Conservation (phyloP, 2,113 vertebrate genomes). For the Actenoides hombroni region DNA sequence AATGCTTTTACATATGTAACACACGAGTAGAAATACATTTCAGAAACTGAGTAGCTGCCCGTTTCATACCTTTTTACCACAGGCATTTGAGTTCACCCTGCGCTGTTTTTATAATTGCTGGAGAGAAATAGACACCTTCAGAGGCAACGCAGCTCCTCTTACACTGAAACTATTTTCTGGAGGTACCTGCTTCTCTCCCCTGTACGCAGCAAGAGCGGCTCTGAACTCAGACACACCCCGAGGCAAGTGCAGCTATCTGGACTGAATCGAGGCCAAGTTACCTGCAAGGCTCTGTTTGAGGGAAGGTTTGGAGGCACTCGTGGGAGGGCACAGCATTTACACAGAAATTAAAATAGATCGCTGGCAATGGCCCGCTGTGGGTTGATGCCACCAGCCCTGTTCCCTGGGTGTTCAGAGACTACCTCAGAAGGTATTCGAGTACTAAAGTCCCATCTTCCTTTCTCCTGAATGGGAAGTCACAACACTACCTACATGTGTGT, state of each 20-base stretch:
- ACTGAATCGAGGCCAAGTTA: background rate
- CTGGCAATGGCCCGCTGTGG: background rate
- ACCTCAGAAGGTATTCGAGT: background rate
- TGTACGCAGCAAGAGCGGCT: background rate
- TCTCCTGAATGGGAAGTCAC: background rate
- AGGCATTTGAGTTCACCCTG: background rate
- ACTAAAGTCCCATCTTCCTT: background rate
- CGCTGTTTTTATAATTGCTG: background rate
- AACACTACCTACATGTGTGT: background rate
- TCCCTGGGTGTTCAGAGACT: background rate
- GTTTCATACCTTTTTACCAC: constrained; percentile 9
- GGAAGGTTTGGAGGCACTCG: background rate
- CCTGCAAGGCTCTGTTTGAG: background rate
- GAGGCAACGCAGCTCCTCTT: background rate
- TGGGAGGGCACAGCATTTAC: background rate
- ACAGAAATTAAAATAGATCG: background rate
- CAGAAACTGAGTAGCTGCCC: background rate
- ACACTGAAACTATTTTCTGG: background rate
- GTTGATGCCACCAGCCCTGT: background rate
- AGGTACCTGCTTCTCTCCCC: background rate
- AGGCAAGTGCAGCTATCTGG: background rate
- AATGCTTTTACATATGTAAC: background rate
- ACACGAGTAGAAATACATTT: background rate
- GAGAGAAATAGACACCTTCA: background rate
- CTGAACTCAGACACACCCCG: background rate